phyloP scores from a whole-genome alignment of 1,140 invertebrate genomes.

The Harpegnathos saltator region DNA sequence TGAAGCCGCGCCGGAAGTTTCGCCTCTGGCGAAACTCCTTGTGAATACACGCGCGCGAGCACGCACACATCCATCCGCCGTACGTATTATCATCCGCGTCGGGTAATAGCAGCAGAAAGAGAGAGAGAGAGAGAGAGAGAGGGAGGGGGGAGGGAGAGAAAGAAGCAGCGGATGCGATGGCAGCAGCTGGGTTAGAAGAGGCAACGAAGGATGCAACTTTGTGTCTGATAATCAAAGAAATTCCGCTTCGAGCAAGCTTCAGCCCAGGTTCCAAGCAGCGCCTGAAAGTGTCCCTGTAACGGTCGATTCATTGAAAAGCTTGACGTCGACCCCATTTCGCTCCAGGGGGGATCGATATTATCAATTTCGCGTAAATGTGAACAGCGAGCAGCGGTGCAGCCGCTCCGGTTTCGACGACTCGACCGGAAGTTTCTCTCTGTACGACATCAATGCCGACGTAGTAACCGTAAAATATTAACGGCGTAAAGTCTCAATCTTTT shows the following conservation, averaged over 20 bases:
- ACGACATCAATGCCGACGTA: not conserved
- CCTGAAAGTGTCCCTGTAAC: conserved; percentile 30
- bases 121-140: too few species aligned
- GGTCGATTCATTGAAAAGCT: conserved; percentile 57
- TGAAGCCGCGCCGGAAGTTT: conserved; percentile 48
- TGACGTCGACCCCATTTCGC: conserved; percentile 41
- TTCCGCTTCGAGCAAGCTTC: conserved; percentile 17
- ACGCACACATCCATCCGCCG: not conserved
- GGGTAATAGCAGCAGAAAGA: not conserved
- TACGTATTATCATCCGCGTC: conserved; percentile 50
- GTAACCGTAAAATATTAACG: not conserved
- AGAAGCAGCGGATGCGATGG: conserved; percentile 28
- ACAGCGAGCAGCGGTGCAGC: conserved; percentile 8
- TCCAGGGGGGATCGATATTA: conserved; percentile 44
- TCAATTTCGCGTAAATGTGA: conserved; percentile 41
- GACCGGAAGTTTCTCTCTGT: not conserved
- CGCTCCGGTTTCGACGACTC: not conserved
- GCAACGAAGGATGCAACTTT: conserved; percentile 46
- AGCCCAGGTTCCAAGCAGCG: conserved; percentile 10
- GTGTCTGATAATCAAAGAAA: conserved; percentile 58
- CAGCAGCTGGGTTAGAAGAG: conserved; percentile 28
- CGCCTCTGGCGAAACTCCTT: conserved; percentile 20
- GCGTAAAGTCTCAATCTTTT: not conserved
- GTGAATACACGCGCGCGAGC: conserved; percentile 12
- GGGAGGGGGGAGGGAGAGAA: too few species aligned